Evolutionary conservation across 2,888 invertebrate genomes (phyloP).

Genomic region (Dendrolimus pini): DNA sequence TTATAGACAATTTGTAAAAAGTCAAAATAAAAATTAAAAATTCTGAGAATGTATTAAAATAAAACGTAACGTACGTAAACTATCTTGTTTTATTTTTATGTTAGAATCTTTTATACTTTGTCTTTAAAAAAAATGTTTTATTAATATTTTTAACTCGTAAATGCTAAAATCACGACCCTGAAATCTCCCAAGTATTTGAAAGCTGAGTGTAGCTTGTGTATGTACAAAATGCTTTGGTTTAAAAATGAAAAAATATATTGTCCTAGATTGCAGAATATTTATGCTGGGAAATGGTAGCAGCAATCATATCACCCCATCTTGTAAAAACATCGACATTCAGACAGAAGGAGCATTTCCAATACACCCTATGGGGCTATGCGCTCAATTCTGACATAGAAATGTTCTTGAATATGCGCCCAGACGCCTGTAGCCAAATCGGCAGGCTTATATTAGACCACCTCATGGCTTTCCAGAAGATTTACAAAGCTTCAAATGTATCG

Average conservation of each 20-base stretch:
- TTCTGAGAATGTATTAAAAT: too few relatives aligned
- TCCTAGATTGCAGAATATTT: constrained; percentile 78
- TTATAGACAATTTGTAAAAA: too few relatives aligned
- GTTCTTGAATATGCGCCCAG: constrained; percentile 76
- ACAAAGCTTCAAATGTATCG: constrained; percentile 44
- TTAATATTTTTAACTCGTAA: too few relatives aligned
- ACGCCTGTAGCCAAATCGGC: constrained; percentile 75
- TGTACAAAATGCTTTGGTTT: too few relatives aligned
- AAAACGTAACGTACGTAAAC: too few relatives aligned
- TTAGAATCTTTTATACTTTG: too few relatives aligned
- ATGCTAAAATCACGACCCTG: too few relatives aligned
- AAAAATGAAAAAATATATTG: not conserved
- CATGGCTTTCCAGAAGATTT: constrained; percentile 69
- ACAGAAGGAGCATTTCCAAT: constrained; percentile 71
- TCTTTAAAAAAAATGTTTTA: too few relatives aligned
- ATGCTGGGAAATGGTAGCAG: constrained; percentile 78
- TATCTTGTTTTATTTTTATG: too few relatives aligned
- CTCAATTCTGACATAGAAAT: constrained; percentile 75
- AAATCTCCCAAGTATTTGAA: too few relatives aligned
- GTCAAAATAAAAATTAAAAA: too few relatives aligned
- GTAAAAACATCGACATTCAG: constrained; percentile 65
- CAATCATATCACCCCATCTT: constrained; percentile 69
- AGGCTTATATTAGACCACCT: constrained; percentile 72
- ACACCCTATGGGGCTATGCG: constrained; percentile 76
- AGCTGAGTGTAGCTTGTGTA: too few relatives aligned